These are phyloP conservation scores for Orchestia grillus DNA, from an alignment of 1,140 invertebrate genomes.

Conservation along the genomic window DNA sequence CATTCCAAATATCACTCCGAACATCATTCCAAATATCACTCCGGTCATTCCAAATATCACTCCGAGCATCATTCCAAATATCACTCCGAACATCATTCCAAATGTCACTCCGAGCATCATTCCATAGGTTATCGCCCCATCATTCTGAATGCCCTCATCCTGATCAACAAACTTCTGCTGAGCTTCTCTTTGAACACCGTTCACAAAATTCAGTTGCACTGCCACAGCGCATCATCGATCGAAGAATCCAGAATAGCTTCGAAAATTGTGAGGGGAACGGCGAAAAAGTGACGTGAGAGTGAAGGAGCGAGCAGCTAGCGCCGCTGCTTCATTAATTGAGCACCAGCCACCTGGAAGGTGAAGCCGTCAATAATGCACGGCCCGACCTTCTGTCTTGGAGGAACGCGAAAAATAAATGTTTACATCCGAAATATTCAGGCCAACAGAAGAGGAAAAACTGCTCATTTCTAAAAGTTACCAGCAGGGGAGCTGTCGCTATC, in stretches of 20 bases:
- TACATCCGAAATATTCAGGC: not conserved
- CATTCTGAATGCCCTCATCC: not conserved
- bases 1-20: not conserved
- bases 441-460: not conserved
- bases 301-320: not conserved
- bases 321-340: not conserved
- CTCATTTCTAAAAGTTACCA: too few species aligned
- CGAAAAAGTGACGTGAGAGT: not conserved
- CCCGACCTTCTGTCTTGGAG: not conserved
- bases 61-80: not conserved
- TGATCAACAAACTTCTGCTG: not conserved
- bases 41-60: not conserved
- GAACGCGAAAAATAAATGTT: not conserved
- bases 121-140: not conserved
- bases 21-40: too few species aligned
- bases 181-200: not conserved
- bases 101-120: not conserved
- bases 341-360: not conserved
- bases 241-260: not conserved
- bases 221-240: not conserved
- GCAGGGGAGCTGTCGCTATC: too few species aligned
- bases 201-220: not conserved
- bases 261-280: not conserved
- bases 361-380: not conserved
- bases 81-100: not conserved